Percentiles rank a stretch among this genome's conserved stretches.
phyloP scores from a whole-genome alignment of 2,888 invertebrate genomes.

The Drosophila meridionalis region DNA sequence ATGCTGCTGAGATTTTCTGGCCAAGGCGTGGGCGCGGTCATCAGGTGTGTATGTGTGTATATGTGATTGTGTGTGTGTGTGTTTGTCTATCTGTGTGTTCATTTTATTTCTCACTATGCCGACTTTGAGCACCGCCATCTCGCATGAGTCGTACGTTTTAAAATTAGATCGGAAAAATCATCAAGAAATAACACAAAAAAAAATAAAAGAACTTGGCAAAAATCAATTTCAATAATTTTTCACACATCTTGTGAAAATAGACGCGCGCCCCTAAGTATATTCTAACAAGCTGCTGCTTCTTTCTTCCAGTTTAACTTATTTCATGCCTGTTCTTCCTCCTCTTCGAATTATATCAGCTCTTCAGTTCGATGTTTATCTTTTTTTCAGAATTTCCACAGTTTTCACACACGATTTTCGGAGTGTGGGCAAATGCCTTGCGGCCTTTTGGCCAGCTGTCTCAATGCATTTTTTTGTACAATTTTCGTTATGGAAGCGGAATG shows the following conservation, averaged over 20 bases:
- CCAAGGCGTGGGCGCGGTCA: conserved; percentile 68
- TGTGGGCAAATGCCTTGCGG: conserved; percentile 10
- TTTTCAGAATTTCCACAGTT: conserved; percentile 34
- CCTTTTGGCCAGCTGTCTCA: conserved; percentile 34
- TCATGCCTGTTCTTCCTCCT: conserved; percentile 1
- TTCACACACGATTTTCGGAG: conserved; percentile 56
- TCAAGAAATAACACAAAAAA: conserved; percentile 38
- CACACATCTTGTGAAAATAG: conserved; percentile 54
- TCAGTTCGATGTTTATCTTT: conserved; percentile 30
- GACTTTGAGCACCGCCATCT: conserved; percentile 58
- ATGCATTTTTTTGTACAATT: conserved; percentile 21
- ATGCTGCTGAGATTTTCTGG: conserved; percentile 41
- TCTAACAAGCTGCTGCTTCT: conserved; percentile 15
- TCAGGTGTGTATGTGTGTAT: conserved; percentile 16
- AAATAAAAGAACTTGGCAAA: conserved; percentile 22
- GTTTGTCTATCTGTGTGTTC: conserved; percentile 10
- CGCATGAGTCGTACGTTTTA: conserved; percentile 73
- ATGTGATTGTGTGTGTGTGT: conserved; percentile 1
- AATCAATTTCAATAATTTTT: conserved; percentile 65
- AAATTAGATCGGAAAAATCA: conserved; percentile 59
- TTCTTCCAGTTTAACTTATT: background rate
- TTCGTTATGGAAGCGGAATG: conserved; percentile 48
- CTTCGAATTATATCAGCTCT: conserved; percentile 14
- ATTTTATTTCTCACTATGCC: conserved; percentile 40
- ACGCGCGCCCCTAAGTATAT: conserved; percentile 46